These are phyloP conservation scores for Metopia argyrocephala DNA, from an alignment of 2,888 invertebrate species.

Conservation along the genomic window DNA sequence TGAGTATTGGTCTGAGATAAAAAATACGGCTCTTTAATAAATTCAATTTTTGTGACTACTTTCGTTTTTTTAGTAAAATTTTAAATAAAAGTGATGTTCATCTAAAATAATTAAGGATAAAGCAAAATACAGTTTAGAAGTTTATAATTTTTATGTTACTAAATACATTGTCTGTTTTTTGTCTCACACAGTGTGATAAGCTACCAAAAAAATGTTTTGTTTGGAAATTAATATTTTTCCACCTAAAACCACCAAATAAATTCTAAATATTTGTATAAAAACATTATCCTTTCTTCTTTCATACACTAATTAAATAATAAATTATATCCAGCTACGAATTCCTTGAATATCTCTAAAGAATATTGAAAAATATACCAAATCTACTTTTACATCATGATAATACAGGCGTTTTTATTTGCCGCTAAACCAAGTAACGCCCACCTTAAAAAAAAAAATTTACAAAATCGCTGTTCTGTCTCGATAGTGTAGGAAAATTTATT, in stretches of 20 bases:
- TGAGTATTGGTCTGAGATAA: too few relatives aligned
- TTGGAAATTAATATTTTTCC: background rate
- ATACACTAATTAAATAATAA: conserved; percentile 63
- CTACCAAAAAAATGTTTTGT: background rate
- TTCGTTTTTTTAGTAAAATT: too few relatives aligned
- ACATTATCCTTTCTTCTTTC: conserved; percentile 41
- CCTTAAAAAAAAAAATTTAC: conserved; percentile 29
- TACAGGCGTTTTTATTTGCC: conserved; percentile 62
- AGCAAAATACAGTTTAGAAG: too few relatives aligned
- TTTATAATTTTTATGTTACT: too few relatives aligned
- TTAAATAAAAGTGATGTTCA: too few relatives aligned
- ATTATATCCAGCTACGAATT: conserved; percentile 62
- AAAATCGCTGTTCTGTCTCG: conserved; percentile 57
- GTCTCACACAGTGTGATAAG: background rate
- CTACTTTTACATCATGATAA: conserved; percentile 26
- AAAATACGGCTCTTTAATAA: too few relatives aligned
- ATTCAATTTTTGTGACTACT: too few relatives aligned
- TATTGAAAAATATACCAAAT: conserved; percentile 29
- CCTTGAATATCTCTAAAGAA: conserved; percentile 11
- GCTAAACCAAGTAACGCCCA: conserved; percentile 60
- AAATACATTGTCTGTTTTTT: too few relatives aligned
- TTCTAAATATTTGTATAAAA: conserved; percentile 51
- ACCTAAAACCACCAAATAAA: background rate
- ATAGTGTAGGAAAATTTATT: conserved; percentile 52
- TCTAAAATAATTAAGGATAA: too few relatives aligned